These are phyloP conservation scores for Ptycholaimellus sp. DNA, from an alignment of 2,888 invertebrate species.

Conservation along the genomic window DNA sequence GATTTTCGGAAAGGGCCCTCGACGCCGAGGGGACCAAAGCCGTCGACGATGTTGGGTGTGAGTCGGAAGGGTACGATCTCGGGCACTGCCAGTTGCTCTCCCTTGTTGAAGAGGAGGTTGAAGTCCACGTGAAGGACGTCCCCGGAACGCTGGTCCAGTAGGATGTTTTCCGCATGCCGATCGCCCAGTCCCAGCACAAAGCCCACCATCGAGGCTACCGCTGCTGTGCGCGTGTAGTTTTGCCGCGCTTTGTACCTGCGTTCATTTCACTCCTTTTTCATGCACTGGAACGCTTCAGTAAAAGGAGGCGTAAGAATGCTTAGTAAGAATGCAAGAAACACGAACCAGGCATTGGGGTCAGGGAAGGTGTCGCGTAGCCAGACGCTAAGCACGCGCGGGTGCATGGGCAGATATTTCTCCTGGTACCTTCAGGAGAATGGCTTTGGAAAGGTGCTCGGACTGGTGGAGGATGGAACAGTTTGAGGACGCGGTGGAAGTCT, in stretches of 20 bases:
- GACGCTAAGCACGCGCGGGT: slow-evolving; percentile 65
- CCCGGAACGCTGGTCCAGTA: slow-evolving; percentile 69
- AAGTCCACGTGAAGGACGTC: slow-evolving; percentile 93
- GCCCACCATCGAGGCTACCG: slow-evolving; percentile 58
- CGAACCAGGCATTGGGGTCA: slow-evolving; percentile 59
- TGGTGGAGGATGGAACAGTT: too few species aligned
- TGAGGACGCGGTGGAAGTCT: too few species aligned
- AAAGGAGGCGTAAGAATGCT: slow-evolving; percentile 15
- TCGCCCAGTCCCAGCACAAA: slow-evolving; percentile 23
- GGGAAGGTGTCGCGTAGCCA: slow-evolving; percentile 74
- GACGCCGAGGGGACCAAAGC: slow-evolving; percentile 65
- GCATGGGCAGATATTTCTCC: slow-evolving; percentile 41
- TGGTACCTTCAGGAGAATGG: too few species aligned
- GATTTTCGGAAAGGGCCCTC: slow-evolving; percentile 41
- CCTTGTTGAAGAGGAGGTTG: slow-evolving; percentile 75
- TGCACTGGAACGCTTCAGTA: too few species aligned
- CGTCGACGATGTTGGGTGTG: slow-evolving; percentile 84
- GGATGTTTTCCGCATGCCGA: slow-evolving; percentile 71
- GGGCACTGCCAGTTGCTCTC: slow-evolving; percentile 14
- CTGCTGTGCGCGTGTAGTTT: slow-evolving; percentile 67
- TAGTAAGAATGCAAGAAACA: too few species aligned
- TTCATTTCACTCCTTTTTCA: too few species aligned
- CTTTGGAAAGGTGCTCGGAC: too few species aligned
- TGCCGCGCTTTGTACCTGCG: slow-evolving; percentile 61
- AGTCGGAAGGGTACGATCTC: slow-evolving; percentile 48